Base-by-base conservation (phyloP, 2,113 vertebrate species). In the Marmota monax region DNA sequence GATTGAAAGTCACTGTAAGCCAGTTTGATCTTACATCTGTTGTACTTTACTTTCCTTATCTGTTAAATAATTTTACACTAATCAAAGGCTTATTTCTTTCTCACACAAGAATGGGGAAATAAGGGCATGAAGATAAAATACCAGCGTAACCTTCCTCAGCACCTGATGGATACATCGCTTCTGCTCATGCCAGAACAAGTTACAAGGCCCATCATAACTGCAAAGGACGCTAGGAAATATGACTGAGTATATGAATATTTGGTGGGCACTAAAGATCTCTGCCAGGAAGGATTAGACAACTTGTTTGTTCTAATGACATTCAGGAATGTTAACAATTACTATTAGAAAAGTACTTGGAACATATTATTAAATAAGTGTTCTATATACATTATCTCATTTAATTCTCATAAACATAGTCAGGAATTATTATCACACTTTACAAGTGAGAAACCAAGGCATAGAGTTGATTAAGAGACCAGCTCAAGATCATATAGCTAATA, bases 71-170 rank as follows among this genome's bases (percentile, higher is more conserved):
- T 10, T 37, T 67, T 90, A 29, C 56, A 76, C 48, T 76, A 20
- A 72, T 93, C 56, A 93, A 11, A 86, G 51, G 29, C 16, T 92
- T 56, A 70, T 95, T 90, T 90, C 48, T 84, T 42, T 95, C 51
- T 95, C 23, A n/a, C 80, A 22, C 39, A 91, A 96, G 29, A 58
- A 11, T 37, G 7, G 45, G 51, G 51, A 13, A 74, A 94, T 13
- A 96, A 88, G 84, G 48, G 70, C 42, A 88, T 12, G 0, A 42
- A 92, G 23, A 78, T 12, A 78, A 34, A 25, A 88, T 10, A 80
- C 14, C 14, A 72, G 17, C 42, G 18, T 88, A 93, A 37, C 25
- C 23, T 87, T 42, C 10, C 18, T 51, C 2, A 48, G 25, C 16
- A n/a, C 56, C 42, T 86, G 70, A 89, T 16, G 87, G 29, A 96